Conservation (phyloP, 2,888 invertebrate genomes). For the Seira musarum region DNA sequence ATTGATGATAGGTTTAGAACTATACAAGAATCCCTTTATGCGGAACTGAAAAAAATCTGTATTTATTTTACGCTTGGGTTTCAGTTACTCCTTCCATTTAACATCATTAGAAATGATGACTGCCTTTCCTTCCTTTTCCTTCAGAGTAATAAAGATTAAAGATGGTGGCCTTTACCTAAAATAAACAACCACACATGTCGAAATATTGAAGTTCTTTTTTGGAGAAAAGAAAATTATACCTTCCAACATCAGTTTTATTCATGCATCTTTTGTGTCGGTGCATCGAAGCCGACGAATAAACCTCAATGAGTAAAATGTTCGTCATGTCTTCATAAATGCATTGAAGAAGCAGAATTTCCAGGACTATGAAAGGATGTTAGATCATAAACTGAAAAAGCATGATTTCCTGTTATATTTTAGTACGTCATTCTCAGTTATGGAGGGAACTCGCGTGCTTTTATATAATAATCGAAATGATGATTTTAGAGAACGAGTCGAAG, state of each 20-base stretch:
- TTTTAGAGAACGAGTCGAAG: no score
- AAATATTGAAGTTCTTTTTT: conserved; percentile 63
- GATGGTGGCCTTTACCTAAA: conserved; percentile 61
- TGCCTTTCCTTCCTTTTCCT: conserved; percentile 40
- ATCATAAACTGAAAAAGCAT: no score
- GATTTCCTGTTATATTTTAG: no score
- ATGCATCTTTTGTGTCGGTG: conserved; percentile 14
- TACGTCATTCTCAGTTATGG: no score
- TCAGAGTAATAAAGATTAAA: conserved; percentile 65
- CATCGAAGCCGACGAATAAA: conserved; percentile 28
- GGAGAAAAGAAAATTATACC: conserved; percentile 35
- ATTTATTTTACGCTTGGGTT: neutral
- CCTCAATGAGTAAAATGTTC: no score
- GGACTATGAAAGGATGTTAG: no score
- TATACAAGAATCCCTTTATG: neutral
- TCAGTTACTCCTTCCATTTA: neutral
- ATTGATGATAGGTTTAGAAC: conserved; percentile 47
- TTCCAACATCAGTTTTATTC: no score
- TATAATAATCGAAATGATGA: no score
- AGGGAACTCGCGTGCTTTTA: no score
- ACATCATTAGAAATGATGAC: conserved; percentile 10
- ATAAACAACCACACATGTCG: conserved; percentile 69
- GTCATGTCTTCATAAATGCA: no score
- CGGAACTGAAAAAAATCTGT: neutral
- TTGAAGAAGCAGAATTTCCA: no score